Evolutionary conservation across 2,797 vertebrate species (phyloP).

Genomic region (Enteromius thamalakanensis): DNA sequence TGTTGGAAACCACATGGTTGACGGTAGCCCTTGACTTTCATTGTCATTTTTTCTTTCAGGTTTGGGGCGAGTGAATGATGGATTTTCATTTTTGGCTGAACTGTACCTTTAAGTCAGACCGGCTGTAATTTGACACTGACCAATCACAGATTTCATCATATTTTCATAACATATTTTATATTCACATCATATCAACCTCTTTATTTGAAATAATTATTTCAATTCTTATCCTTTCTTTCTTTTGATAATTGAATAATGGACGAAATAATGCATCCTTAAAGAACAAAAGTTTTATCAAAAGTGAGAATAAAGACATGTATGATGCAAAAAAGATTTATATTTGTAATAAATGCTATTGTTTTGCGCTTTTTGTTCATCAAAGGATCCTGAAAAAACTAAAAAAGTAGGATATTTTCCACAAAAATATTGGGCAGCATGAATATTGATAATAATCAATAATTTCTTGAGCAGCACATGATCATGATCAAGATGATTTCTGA

Average conservation of each 20-base stretch:
- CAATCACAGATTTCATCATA: too few relatives aligned
- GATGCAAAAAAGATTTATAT: background rate
- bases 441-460: background rate
- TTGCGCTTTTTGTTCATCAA: background rate
- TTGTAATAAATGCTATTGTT: background rate
- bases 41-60: background rate
- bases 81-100: background rate
- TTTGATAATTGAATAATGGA: background rate
- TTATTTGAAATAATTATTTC: background rate
- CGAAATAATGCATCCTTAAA: too few relatives aligned
- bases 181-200: background rate
- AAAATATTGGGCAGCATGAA: background rate
- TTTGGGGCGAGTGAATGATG: background rate
- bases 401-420: background rate
- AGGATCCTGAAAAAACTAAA: background rate
- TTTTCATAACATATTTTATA: background rate
- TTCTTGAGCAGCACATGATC: background rate
- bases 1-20: background rate
- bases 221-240: background rate
- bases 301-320: background rate
- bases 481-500: background rate
- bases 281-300: background rate
- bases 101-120: background rate
- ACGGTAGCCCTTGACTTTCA: background rate
- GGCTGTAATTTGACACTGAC: too few relatives aligned